Conservation (phyloP, 2,888 invertebrate species). For the Heliconius hortense region DNA sequence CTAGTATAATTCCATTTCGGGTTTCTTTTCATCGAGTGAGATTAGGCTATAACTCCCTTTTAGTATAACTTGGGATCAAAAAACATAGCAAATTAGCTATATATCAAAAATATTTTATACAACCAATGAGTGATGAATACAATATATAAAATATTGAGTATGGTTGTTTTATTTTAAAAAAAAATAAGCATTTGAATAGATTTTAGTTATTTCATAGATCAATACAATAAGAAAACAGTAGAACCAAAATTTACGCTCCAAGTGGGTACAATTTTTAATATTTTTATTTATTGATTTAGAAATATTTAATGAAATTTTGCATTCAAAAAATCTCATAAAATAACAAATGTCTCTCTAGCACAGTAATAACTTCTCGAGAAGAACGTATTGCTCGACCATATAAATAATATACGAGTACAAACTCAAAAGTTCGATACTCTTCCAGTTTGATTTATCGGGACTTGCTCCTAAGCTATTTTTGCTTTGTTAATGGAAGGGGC, state of each 20-base stretch:
- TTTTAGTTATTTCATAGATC: not conserved
- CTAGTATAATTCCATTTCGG: constrained; percentile 37
- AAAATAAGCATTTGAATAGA: not conserved
- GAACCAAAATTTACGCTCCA: not conserved
- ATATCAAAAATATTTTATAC: too few species aligned
- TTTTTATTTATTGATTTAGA: too few species aligned
- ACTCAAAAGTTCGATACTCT: constrained; percentile 39
- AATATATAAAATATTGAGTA: too few species aligned
- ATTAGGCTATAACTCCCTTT: constrained; percentile 35
- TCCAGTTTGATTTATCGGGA: constrained; percentile 67
- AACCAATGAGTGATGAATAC: too few species aligned
- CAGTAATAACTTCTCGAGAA: constrained; percentile 1
- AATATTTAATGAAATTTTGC: too few species aligned
- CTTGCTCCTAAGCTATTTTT: constrained; percentile 59
- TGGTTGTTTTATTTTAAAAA: too few species aligned
- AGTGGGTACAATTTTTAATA: not conserved
- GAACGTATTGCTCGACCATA: constrained; percentile 19
- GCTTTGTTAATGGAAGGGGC: constrained; percentile 68
- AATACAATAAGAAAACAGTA: not conserved
- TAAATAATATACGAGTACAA: constrained; percentile 26
- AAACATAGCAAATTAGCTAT: constrained; percentile 12
- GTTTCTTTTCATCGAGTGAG: constrained; percentile 36
- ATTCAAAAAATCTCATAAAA: not conserved
- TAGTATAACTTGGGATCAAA: constrained; percentile 23
- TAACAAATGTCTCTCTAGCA: not conserved